phyloP scores from a whole-genome alignment of 2,113 vertebrate species.

The Boulengeromyrus knoepffleri region DNA sequence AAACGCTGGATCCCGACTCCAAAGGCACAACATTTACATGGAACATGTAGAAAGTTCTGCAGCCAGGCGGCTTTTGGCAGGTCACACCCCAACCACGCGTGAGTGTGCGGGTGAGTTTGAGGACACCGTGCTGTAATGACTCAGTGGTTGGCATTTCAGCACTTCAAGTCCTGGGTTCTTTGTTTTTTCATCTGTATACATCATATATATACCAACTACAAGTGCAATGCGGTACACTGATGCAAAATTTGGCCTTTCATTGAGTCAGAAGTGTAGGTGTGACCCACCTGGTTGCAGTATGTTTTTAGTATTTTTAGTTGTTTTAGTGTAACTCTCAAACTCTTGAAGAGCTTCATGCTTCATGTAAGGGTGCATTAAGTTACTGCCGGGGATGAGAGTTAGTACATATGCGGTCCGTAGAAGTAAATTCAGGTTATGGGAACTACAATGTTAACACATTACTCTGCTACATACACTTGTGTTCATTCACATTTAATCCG shows the following conservation, averaged over 20 bases:
- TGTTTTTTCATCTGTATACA: not conserved
- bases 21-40: constrained; percentile 67
- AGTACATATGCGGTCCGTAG: not conserved
- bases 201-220: not conserved
- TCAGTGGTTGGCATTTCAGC: not conserved
- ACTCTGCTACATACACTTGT: constrained; percentile 5
- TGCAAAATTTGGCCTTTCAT: not conserved
- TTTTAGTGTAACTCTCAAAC: not conserved
- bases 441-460: constrained; percentile 2
- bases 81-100: not conserved
- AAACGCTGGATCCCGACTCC: constrained; percentile 45
- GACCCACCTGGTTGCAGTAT: not conserved
- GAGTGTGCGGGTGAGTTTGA: not conserved
- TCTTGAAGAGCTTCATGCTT: not conserved
- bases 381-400: no score
- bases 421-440: not conserved
- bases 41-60: constrained; percentile 34
- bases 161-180: not conserved
- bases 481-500: not conserved
- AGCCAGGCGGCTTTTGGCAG: constrained; percentile 16
- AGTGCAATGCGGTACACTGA: not conserved
- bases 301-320: not conserved
- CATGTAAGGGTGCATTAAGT: not conserved
- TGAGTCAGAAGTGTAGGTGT: not conserved
- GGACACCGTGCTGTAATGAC: not conserved